Evolutionary conservation across 2,797 vertebrate species (phyloP), one percentile per base, ranked within the genome.

Genomic region (Pseudopleuronectes americanus): DNA sequence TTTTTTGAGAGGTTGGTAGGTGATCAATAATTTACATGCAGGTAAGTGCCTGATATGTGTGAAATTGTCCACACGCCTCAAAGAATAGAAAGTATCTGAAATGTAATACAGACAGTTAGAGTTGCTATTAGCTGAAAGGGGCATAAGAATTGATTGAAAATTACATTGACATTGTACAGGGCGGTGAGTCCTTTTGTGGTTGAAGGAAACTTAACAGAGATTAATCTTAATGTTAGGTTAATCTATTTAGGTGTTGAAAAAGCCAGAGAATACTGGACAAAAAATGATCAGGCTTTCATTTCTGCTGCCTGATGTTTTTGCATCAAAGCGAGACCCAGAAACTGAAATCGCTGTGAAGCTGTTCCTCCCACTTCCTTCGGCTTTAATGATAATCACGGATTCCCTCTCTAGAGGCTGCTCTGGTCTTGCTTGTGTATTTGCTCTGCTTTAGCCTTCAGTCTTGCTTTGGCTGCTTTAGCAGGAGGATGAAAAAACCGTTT

Each of bases 21-120:
- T 79, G 79, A 86, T 87, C 84, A 88, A 89, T 84, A 84, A 86
- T 91, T 90, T 77, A 89, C 78, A 87, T 85, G 77, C 67, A 79
- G 71, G 65, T 83, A 84, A 87, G 80, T 68, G 84, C 55, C 65
- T 79, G 64, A 69, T 78, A 70, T 81, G 72, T 85, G 81, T 82
- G 81, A 75, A 88, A 88, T 80, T 71, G 61, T 69, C 77, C 62
- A 60, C 64, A 52, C 12, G 33, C 61, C 68, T 78, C 31, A 17
- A 33, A 78, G 81, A 83, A 80, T 84, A 81, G 84, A 66, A 72
- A 49, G 64, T 51, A 76, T 86, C 63, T 75, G 76, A 76, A 83
- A 80, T n/a, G 62, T 68, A 22, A 48, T 60, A 1, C 76, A 78
- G 52, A 71, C 61, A 63, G 65, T 77, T 66, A 33, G 64, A 59